Evolutionary conservation across 2,113 vertebrate species (phyloP).

Genomic region (Sisor rabdophorus): DNA sequence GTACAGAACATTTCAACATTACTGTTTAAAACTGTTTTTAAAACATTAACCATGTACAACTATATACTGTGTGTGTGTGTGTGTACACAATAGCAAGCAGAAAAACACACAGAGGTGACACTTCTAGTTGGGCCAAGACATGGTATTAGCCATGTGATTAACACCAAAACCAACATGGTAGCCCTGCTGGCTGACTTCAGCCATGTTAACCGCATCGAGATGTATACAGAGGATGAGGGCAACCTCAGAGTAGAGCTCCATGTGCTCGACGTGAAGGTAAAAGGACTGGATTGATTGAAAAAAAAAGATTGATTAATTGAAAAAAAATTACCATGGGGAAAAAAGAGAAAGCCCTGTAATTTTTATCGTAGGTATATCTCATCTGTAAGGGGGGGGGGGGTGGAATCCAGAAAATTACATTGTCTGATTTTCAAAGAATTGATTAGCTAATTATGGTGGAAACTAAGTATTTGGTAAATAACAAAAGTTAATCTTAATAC

Average conservation of each 20-base stretch:
- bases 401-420: too few relatives aligned
- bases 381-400: too few relatives aligned
- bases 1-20: neutral
- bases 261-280: constrained; percentile 93
- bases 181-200: constrained; percentile 96
- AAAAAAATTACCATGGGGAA: too few relatives aligned
- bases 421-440: too few relatives aligned
- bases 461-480: too few relatives aligned
- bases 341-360: too few relatives aligned
- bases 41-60: neutral
- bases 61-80: neutral
- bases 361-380: too few relatives aligned
- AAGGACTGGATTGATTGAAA: neutral
- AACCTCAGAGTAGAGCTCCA: constrained; percentile 90
- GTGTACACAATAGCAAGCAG: constrained; percentile 79
- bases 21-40: neutral
- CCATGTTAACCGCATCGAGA: constrained; percentile 97
- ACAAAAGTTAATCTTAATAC: too few relatives aligned
- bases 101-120: constrained; percentile 94
- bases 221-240: constrained; percentile 92
- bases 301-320: neutral
- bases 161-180: constrained; percentile 95
- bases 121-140: constrained; percentile 91
- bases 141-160: constrained; percentile 97
- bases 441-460: too few relatives aligned